phyloP scores from a whole-genome alignment of 2,797 vertebrate genomes.

The Hemibagrus guttatus region DNA sequence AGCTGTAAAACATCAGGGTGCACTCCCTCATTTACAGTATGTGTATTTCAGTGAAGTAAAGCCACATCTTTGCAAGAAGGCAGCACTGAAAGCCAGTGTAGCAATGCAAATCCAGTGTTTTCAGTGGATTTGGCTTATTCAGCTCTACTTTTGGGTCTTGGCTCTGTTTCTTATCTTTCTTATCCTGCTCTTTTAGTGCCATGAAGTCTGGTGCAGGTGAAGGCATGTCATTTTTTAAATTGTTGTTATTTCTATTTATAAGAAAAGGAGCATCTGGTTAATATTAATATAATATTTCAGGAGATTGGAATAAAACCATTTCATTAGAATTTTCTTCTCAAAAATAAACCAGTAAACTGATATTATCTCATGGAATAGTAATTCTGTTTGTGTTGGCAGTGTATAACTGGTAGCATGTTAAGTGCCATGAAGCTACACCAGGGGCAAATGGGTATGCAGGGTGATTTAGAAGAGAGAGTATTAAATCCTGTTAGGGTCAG shows the following conservation, averaged over 20 bases:
- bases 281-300: constrained; percentile 37
- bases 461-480: constrained; percentile 32
- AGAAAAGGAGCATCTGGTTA: constrained; percentile 44
- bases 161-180: background rate
- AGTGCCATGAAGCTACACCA: constrained; percentile 38
- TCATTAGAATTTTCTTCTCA: constrained; percentile 39
- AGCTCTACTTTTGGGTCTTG: constrained; percentile 9
- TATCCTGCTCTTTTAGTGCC: constrained; percentile 6
- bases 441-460: constrained; percentile 31
- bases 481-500: constrained; percentile 43
- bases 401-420: constrained; percentile 22
- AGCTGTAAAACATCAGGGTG: constrained; percentile 24
- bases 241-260: constrained; percentile 51
- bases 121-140: constrained; percentile 28
- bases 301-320: constrained; percentile 44
- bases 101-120: constrained; percentile 6
- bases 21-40: background rate
- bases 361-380: background rate
- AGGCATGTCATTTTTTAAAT: background rate
- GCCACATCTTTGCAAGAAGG: background rate
- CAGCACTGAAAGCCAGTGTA: background rate
- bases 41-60: background rate
- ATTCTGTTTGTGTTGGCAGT: constrained; percentile 33
- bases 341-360: constrained; percentile 37
- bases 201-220: constrained; percentile 17